Evolutionary conservation across 2,113 vertebrate species (phyloP).

Genomic region (Charina bottae): DNA sequence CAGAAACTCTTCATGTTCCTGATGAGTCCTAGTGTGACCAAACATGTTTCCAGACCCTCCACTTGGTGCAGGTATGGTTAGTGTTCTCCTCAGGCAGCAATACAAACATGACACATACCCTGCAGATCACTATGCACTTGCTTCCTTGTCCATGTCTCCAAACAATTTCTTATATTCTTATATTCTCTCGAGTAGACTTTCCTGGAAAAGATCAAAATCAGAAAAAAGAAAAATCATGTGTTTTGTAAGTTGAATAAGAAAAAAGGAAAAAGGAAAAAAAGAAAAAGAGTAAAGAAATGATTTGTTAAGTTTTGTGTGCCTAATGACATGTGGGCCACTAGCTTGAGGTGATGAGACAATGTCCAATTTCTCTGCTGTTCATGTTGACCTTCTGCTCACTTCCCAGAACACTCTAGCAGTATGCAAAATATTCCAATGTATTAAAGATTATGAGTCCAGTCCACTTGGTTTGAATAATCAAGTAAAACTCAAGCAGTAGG

Average conservation of each 20-base stretch:
- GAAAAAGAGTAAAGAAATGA: neutral
- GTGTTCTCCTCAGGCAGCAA: neutral
- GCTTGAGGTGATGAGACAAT: neutral
- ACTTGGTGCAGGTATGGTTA: neutral
- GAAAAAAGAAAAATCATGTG: neutral
- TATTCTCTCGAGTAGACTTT: neutral
- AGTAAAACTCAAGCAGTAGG: conserved; percentile 2
- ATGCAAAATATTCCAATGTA: neutral
- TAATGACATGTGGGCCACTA: neutral
- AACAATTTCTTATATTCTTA: neutral
- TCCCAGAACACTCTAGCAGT: neutral
- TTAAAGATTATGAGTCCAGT: too few relatives aligned
- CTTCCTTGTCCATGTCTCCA: neutral
- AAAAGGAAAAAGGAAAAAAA: neutral
- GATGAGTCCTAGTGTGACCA: neutral
- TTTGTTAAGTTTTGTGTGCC: neutral
- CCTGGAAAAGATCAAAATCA: neutral
- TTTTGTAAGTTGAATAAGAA: neutral
- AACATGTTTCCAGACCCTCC: neutral
- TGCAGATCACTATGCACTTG: neutral
- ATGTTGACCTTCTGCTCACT: neutral
- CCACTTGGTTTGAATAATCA: neutral
- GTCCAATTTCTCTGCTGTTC: neutral
- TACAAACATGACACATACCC: neutral
- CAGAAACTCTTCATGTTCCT: neutral